These are phyloP conservation scores for Coregonus sp. DNA, from an alignment of 2,797 vertebrate species.

Conservation along the genomic window DNA sequence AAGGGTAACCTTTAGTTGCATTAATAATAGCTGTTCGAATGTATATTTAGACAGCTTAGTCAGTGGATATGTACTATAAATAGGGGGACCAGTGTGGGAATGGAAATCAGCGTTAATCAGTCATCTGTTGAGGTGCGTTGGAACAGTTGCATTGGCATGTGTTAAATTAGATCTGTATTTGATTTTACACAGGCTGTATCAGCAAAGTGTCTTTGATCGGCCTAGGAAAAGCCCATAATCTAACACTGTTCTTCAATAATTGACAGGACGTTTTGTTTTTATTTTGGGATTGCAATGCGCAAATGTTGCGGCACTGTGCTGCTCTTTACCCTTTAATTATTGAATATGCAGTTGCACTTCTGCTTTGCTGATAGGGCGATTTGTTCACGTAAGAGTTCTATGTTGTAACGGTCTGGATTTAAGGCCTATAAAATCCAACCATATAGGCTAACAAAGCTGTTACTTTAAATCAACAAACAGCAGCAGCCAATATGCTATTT, in stretches of 20 bases:
- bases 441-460: background rate
- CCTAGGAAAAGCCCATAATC: background rate
- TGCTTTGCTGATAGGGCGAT: background rate
- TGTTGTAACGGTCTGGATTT: background rate
- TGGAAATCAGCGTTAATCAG: background rate
- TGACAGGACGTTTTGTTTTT: background rate
- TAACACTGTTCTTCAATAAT: background rate
- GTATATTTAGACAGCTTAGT: constrained; percentile 67
- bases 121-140: background rate
- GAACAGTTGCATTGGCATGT: constrained; percentile 5
- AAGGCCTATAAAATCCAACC: background rate
- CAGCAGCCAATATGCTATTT: background rate
- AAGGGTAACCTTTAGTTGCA: constrained; percentile 37
- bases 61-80: constrained; percentile 48
- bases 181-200: background rate
- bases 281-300: background rate
- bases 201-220: background rate
- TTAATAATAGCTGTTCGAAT: constrained; percentile 48
- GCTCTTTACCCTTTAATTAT: background rate
- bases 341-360: background rate
- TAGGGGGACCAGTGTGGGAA: constrained; percentile 22
- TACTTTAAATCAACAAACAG: background rate
- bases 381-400: background rate
- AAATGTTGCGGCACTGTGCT: background rate
- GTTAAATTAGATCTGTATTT: background rate